Base-by-base conservation (phyloP, 2,888 invertebrate species). In the Drosophila differens region DNA sequence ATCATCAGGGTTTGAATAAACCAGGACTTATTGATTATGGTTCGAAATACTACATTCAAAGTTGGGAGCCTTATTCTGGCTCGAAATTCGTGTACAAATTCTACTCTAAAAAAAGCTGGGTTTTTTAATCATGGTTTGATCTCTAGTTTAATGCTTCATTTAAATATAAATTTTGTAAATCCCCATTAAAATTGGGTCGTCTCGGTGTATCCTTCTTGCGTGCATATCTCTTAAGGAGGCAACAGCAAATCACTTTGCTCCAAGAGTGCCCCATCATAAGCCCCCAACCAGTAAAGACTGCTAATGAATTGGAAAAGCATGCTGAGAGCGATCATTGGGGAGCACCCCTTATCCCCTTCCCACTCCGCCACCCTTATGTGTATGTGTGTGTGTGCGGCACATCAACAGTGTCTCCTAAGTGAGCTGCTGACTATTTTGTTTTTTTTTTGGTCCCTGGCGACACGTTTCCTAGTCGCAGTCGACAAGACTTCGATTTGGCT, bases 381-480 rank as follows among this genome's bases (percentile, higher is more conserved):
- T n/a, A 4, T 37, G 16, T 37, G 37, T 51, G 28, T 30, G 28
- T 67, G 53, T 63, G 35, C 2, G 55, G 33, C 19, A 35, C 55
- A 51, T 39, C 25, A 47, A 37, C 54, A 41, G 41, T 33, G 54
- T 49, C 68, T 64, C 47, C 54, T 32, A 63, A 67, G 44, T 7
- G 49, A 33, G 22, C 39, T 28, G 22, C 51, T 22, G 47, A 47
- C 22, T 47, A 47, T 47, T 47, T 39, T n/a, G 3, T 12, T 37
- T 6, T 16, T 39, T 39, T 19, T 39, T 58, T 12, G 39, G 41
- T 66, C 68, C 55, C 67, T 66, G 68, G 66, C 66, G 68, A 69
- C 68, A 66, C 54, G 49, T 69, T 69, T 69, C 68, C 68, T 66
- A 69, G 55, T 51, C 66, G 32, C 14, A 57, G 57, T 57, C 28